Evolutionary conservation across 92 coral and sea anemone genomes (phyloP).

Genomic region (Paragorgia papillata): DNA sequence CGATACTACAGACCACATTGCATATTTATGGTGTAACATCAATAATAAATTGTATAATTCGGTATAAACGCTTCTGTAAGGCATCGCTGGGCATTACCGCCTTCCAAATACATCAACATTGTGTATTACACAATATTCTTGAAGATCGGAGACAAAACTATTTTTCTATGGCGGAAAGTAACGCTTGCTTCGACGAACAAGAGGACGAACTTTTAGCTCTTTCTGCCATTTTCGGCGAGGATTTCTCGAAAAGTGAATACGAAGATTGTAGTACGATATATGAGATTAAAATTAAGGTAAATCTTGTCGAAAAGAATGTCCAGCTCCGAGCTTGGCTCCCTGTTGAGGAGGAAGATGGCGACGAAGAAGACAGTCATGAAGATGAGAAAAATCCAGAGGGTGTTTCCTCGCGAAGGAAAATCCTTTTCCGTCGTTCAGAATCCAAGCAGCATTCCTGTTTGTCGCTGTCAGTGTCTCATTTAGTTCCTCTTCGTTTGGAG

Average conservation of each 20-base stretch:
- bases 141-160: too few species aligned
- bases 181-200: slow-evolving; percentile 65
- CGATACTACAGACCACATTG: neutral
- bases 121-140: too few species aligned
- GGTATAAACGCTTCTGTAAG: too few species aligned
- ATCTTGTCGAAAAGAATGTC: slow-evolving; percentile 63
- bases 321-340: slow-evolving; percentile 77
- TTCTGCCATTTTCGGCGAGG: slow-evolving; percentile 79
- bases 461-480: slow-evolving; percentile 61
- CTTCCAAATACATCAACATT: too few species aligned
- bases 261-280: slow-evolving; percentile 50
- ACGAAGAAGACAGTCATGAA: neutral
- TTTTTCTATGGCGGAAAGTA: slow-evolving; percentile 11
- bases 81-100: too few species aligned
- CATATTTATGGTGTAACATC: neutral
- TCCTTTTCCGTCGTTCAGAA: slow-evolving; percentile 63
- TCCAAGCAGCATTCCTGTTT: slow-evolving; percentile 75
- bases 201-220: slow-evolving; percentile 77
- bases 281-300: slow-evolving; percentile 64
- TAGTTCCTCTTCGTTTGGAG: slow-evolving; percentile 77
- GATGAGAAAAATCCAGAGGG: slow-evolving; percentile 11
- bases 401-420: slow-evolving; percentile 42
- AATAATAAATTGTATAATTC: neutral
- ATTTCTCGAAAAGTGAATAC: slow-evolving; percentile 55
- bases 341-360: slow-evolving; percentile 48